A percentile compares a stretch with the other conserved stretches of the same genome.
Evolutionary conservation across 2,797 vertebrate genomes (phyloP).

Genomic region (Todus mexicanus): DNA sequence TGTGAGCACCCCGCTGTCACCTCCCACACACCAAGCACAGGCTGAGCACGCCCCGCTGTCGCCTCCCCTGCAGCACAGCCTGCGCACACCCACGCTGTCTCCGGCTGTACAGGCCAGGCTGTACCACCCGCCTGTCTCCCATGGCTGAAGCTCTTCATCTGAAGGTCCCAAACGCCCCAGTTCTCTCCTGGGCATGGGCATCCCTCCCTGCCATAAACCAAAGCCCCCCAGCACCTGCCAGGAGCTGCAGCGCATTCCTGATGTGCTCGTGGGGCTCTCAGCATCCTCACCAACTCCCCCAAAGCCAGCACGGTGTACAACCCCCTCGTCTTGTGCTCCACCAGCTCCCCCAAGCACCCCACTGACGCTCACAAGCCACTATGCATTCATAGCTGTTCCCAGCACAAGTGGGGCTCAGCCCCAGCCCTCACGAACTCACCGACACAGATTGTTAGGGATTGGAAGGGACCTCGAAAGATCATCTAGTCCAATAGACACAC

Average conservation of each 20-base stretch:
- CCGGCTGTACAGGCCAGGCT: neutral
- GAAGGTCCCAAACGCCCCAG: neutral
- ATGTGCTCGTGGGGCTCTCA: accelerated
- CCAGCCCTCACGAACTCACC: accelerated
- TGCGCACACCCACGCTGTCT: neutral
- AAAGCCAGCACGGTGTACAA: accelerated
- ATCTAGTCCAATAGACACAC: too few relatives aligned
- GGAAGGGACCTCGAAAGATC: too few relatives aligned
- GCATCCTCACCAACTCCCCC: neutral
- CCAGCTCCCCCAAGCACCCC: neutral
- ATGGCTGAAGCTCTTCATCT: neutral
- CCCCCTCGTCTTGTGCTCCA: neutral
- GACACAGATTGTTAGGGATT: too few relatives aligned
- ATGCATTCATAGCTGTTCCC: neutral
- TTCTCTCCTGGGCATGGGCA: neutral
- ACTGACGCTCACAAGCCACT: neutral
- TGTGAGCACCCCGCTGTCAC: neutral
- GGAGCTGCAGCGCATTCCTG: neutral
- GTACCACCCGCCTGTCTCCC: accelerated
- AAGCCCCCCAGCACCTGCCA: neutral
- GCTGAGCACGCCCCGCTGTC: neutral
- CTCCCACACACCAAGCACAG: neutral
- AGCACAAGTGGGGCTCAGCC: neutral
- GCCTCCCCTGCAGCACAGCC: neutral
- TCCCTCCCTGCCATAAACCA: neutral